Conservation (phyloP, 2,113 vertebrate genomes). For the Gymnarchus niloticus region DNA sequence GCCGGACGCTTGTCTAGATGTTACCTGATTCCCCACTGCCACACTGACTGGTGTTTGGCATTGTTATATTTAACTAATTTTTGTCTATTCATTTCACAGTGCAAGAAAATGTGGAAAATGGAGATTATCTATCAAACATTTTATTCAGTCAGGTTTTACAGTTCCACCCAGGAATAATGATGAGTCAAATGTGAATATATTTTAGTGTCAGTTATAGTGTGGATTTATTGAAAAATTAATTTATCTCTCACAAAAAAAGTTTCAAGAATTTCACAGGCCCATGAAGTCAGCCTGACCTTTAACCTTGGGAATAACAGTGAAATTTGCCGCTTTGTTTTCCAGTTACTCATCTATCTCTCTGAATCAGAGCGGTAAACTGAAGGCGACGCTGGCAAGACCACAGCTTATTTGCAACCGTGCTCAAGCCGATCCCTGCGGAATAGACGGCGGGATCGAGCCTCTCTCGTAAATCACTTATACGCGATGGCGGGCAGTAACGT, state of each 20-base stretch:
- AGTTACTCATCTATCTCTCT: neutral
- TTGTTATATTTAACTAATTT: neutral
- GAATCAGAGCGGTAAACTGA: neutral
- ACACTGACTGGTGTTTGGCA: neutral
- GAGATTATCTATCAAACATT: neutral
- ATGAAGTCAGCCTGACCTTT: neutral
- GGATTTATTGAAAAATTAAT: neutral
- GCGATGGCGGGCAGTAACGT: neutral
- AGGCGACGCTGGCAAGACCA: neutral
- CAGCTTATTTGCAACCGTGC: neutral
- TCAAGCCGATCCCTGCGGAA: fast-evolving
- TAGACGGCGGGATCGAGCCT: no score
- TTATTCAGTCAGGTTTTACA: neutral
- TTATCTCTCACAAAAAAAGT: neutral
- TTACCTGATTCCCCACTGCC: no score
- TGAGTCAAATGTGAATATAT: neutral
- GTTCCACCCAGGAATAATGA: neutral
- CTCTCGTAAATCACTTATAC: no score
- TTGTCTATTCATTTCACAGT: neutral
- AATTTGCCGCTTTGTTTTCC: neutral
- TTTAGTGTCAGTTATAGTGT: neutral
- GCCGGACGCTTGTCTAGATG: no score
- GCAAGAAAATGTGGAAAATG: neutral
- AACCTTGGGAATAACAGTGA: neutral
- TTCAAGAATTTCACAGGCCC: neutral